Evolutionary conservation across 2,113 vertebrate species (phyloP).

Genomic region (Calyptommatus sinebrachiatus): DNA sequence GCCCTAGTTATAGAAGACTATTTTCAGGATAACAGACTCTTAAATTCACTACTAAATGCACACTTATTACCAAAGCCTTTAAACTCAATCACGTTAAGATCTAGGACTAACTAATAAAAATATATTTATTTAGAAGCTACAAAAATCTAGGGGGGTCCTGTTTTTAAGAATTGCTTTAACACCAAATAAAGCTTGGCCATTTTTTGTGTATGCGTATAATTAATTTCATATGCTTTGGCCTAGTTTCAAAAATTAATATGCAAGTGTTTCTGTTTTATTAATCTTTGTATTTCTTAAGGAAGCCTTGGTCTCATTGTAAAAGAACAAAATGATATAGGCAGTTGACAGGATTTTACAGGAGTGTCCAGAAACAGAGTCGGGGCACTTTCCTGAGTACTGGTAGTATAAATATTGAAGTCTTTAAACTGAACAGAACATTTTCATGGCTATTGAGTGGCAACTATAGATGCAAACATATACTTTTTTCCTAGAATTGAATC

Average conservation of each 20-base stretch:
- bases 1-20: neutral
- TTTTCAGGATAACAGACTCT: neutral
- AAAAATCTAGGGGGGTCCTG: neutral
- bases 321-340: no score
- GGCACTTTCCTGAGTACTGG: no score
- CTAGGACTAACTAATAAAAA: neutral
- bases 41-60: neutral
- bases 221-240: constrained; percentile 19
- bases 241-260: constrained; percentile 25
- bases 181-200: constrained; percentile 3
- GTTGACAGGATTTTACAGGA: no score
- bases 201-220: neutral
- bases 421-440: no score
- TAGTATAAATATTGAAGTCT: no score
- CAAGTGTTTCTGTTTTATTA: constrained; percentile 6
- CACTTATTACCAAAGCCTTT: neutral
- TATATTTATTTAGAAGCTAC: neutral
- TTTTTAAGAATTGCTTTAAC: neutral
- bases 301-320: no score
- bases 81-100: neutral
- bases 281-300: neutral
- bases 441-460: no score
- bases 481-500: no score
- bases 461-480: no score
- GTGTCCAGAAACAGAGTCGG: no score